A percentile compares a stretch with the other conserved stretches of the same genome.
Evolutionary conservation across 2,888 invertebrate genomes (phyloP).

Genomic region (Alsophila aescularia): DNA sequence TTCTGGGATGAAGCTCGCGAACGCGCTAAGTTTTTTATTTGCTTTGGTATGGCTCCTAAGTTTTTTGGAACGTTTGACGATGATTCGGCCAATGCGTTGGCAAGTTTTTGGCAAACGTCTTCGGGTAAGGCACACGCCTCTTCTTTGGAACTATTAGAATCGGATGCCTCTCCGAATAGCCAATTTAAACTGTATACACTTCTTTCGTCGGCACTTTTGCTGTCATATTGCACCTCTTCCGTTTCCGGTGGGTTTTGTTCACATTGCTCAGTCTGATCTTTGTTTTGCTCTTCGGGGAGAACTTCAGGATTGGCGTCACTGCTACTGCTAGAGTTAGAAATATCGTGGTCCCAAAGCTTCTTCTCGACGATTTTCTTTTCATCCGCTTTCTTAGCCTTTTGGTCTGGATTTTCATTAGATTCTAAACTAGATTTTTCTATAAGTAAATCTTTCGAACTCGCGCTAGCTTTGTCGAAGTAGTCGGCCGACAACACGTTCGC

Average conservation of each 20-base stretch:
- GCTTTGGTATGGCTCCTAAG: slow-evolving; percentile 89
- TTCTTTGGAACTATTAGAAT: slow-evolving; percentile 50
- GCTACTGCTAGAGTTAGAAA: slow-evolving; percentile 85
- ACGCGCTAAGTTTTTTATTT: slow-evolving; percentile 83
- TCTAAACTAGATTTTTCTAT: slow-evolving; percentile 84
- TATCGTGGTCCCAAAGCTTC: slow-evolving; percentile 81
- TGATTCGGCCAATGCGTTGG: slow-evolving; percentile 71
- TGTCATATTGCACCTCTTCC: slow-evolving; percentile 67
- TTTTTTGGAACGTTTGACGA: slow-evolving; percentile 84
- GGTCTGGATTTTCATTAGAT: slow-evolving; percentile 76
- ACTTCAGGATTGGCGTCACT: slow-evolving; percentile 79
- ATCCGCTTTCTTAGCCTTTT: slow-evolving; percentile 42
- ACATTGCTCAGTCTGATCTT: slow-evolving; percentile 52
- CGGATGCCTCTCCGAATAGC: slow-evolving; percentile 73
- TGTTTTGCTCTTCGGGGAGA: slow-evolving; percentile 51
- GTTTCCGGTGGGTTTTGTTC: slow-evolving; percentile 58
- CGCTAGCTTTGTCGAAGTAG: slow-evolving; percentile 87
- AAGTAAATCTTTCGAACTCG: slow-evolving; percentile 88
- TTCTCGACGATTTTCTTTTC: slow-evolving; percentile 60
- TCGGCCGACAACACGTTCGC: slow-evolving; percentile 54
- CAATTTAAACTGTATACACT: slow-evolving; percentile 79
- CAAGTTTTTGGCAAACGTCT: slow-evolving; percentile 65
- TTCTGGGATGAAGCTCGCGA: slow-evolving; percentile 84
- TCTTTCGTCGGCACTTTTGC: slow-evolving; percentile 72
- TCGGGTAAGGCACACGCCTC: slow-evolving; percentile 53